These are phyloP conservation scores for Colossoma macropomum DNA, from an alignment of 2,113 vertebrate genomes.

Conservation along the genomic window DNA sequence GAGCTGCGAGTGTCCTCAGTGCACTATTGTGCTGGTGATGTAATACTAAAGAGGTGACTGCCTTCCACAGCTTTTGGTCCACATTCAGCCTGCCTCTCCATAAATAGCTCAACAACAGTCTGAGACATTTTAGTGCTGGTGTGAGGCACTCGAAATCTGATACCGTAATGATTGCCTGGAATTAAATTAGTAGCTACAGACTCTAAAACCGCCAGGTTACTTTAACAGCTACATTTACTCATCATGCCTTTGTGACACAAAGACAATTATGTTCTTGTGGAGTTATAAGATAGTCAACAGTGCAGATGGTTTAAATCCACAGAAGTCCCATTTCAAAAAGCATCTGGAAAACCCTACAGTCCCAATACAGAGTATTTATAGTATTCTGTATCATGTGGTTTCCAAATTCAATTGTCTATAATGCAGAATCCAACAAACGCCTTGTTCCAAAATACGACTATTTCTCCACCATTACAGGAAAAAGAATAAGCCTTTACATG, in stretches of 20 bases:
- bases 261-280: background rate
- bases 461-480: background rate
- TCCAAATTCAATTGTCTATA: background rate
- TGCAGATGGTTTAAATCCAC: background rate
- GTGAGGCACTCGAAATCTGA: background rate
- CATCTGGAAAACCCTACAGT: constrained; percentile 13
- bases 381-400: background rate
- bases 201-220: background rate
- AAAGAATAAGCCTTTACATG: background rate
- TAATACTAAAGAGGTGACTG: background rate
- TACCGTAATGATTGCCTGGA: background rate
- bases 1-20: background rate
- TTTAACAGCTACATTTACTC: background rate
- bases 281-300: background rate
- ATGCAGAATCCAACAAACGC: background rate
- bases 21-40: constrained; percentile 23
- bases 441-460: background rate
- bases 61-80: background rate
- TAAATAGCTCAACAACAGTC: background rate
- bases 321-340: background rate
- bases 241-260: background rate
- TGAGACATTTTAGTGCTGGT: background rate
- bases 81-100: background rate
- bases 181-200: background rate
- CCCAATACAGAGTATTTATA: background rate